Evolutionary conservation across 2,888 invertebrate genomes (phyloP), one percentile per base, ranked within the genome.

Genomic region (Clanis bilineata): DNA sequence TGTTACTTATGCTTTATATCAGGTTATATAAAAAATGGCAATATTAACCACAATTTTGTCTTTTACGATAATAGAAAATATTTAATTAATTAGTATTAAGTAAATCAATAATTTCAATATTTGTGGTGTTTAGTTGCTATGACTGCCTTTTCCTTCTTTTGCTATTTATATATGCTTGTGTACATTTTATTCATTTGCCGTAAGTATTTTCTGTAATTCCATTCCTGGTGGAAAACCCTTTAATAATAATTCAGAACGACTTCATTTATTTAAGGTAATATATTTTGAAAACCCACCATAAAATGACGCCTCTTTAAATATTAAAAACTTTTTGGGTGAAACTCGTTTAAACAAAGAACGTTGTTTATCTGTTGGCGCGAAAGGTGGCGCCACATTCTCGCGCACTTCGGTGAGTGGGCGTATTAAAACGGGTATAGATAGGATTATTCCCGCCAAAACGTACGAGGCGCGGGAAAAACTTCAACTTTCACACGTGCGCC

Each of bases 381-480:
- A 58, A 70, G 70, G 70, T 72, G 73, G 73, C 71, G 72, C 59
- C 65, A 51, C 63, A 55, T 56, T 62, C 57, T 59, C 58, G 65
- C 51, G 18, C 22, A 18, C 23, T 23, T 25, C 12, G 32, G 68
- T 66, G 68, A 74, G 66, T 71, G 71, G 70, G 64, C 67, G 63
- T 61, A 69, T 67, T 64, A 71, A 72, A 67, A 71, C 68, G 57
- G 69, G 64, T 69, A 68, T 71, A 36, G 9, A 3, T 36, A 62
- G 63, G 65, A 63, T 61, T 56, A 60, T 74, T 76, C 76, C 80
- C 79, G 76, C 76, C 76, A 73, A 79, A 79, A 72, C 66, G 32
- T 51, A 67, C 69, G 66, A 63, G 64, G 72, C 78, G 78, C 79
- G 78, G 76, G 74, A 80, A 74, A 79, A 66, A 61, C 66, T 66